phyloP scores from a whole-genome alignment of 2,797 vertebrate species.

The Hephaestus fuliginosus region DNA sequence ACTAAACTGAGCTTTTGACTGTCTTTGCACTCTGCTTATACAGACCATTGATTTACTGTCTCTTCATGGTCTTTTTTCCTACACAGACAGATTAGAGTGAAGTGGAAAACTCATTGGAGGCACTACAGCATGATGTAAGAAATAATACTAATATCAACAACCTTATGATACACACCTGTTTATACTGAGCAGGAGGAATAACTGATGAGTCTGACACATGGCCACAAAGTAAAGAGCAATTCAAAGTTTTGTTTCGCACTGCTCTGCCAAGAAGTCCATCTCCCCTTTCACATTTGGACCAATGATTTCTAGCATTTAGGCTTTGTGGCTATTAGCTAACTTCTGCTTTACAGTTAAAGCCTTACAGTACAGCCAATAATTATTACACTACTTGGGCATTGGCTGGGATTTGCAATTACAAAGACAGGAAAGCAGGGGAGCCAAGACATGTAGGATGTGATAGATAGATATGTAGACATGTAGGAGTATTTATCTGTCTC shows the following conservation, averaged over 20 bases:
- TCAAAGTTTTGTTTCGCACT: background rate
- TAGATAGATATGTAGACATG: background rate
- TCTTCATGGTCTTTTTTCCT: too few relatives aligned
- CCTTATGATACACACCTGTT: background rate
- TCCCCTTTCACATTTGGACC: background rate
- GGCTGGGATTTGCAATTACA: background rate
- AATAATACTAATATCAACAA: background rate
- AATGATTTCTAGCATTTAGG: background rate
- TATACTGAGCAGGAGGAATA: too few relatives aligned
- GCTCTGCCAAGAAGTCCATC: background rate
- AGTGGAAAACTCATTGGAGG: background rate
- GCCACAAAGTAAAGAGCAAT: too few relatives aligned
- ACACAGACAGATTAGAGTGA: background rate
- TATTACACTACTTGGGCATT: too few relatives aligned
- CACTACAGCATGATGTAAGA: background rate
- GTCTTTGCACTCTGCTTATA: background rate
- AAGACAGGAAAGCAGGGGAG: background rate
- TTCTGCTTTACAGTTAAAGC: background rate
- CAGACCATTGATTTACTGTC: background rate
- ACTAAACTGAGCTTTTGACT: background rate
- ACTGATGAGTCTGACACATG: too few relatives aligned
- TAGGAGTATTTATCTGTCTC: slow-evolving; percentile 54
- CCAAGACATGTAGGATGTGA: too few relatives aligned
- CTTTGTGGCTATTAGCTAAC: too few relatives aligned
- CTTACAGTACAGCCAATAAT: background rate